A percentile compares a stretch with the other conserved stretches of the same genome.
phyloP scores from a whole-genome alignment of 2,888 invertebrate genomes.

The Actias luna region DNA sequence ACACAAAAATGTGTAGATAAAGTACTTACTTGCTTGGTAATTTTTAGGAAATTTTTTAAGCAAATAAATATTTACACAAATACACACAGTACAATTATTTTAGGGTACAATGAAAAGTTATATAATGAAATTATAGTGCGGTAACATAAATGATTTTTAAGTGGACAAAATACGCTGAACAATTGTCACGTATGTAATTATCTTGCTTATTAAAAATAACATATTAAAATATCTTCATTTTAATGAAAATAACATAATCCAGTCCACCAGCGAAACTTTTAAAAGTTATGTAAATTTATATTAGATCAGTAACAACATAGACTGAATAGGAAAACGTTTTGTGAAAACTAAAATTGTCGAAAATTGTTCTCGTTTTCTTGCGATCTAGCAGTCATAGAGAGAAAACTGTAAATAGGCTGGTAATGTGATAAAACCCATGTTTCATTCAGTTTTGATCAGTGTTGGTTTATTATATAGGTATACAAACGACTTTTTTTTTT shows the following conservation, averaged over 20 bases:
- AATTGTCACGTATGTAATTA: neutral
- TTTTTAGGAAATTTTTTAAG: too few species aligned
- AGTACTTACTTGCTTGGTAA: too few species aligned
- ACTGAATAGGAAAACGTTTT: neutral
- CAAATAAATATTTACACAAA: too few species aligned
- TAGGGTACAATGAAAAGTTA: too few species aligned
- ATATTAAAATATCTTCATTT: neutral
- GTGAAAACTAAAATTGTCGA: neutral
- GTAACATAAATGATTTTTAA: too few species aligned
- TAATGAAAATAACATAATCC: too few species aligned
- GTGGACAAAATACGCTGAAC: neutral
- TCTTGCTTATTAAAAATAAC: neutral
- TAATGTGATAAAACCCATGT: neutral
- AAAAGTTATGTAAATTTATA: too few species aligned
- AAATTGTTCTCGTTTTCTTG: neutral
- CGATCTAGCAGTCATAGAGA: neutral
- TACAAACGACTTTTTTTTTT: constrained; percentile 9
- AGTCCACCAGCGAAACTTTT: too few species aligned
- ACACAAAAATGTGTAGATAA: too few species aligned
- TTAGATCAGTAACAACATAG: too few species aligned
- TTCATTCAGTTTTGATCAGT: neutral
- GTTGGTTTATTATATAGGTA: neutral
- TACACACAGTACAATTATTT: too few species aligned
- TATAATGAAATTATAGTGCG: too few species aligned
- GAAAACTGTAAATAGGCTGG: neutral